Conservation (phyloP, 2,888 invertebrate species). For the Epinotia ramella region DNA sequence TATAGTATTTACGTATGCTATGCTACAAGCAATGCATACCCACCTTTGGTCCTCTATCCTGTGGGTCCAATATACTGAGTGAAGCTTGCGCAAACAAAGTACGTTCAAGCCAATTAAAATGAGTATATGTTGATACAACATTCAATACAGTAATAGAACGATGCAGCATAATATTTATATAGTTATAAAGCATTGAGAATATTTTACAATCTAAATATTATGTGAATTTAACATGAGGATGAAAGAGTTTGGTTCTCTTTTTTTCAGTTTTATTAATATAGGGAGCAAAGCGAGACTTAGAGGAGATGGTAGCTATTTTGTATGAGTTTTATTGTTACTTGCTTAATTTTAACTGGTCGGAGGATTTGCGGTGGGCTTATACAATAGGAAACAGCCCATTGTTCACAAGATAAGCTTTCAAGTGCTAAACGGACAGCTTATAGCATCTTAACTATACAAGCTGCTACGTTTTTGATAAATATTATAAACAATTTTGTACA, state of each 20-base stretch:
- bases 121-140: constrained; percentile 61
- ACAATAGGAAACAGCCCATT: no score
- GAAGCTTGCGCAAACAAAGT: constrained; percentile 85
- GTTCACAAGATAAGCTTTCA: no score
- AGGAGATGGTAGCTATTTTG: no score
- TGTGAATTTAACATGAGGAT: background rate
- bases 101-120: constrained; percentile 83
- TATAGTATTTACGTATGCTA: constrained; percentile 5
- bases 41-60: constrained; percentile 77
- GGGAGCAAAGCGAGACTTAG: no score
- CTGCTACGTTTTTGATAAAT: background rate
- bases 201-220: background rate
- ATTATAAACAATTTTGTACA: no score
- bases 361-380: no score
- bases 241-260: no score
- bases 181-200: background rate
- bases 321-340: no score
- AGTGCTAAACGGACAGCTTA: no score
- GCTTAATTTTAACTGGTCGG: no score
- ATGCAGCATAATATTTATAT: constrained; percentile 19
- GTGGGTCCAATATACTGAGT: constrained; percentile 79
- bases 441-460: no score
- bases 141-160: constrained; percentile 8
- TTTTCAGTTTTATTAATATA: no score
- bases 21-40: constrained; percentile 66